Conservation (phyloP, 2,797 vertebrate genomes). For the Tenualosa ilisha region DNA sequence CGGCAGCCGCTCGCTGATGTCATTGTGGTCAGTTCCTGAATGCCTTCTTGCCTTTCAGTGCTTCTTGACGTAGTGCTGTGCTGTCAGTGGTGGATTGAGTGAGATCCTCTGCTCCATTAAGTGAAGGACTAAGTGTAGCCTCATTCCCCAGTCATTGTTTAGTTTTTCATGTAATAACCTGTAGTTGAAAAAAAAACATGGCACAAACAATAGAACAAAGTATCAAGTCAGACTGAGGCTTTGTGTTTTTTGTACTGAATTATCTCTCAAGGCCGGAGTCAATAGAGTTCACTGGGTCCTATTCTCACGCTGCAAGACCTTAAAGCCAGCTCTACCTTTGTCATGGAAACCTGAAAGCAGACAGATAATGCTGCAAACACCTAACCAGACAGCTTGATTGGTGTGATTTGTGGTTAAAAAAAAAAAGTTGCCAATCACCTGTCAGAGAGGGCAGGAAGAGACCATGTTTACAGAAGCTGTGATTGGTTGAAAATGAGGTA, state of each 20-base stretch:
- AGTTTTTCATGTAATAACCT: not conserved
- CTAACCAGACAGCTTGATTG: not conserved
- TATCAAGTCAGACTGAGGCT: not conserved
- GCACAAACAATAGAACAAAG: not conserved
- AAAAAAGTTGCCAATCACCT: not conserved
- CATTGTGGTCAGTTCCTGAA: not conserved
- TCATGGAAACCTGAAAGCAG: not conserved
- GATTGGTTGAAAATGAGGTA: not conserved
- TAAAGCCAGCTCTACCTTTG: not conserved
- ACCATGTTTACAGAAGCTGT: not conserved
- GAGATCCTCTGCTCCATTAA: not conserved
- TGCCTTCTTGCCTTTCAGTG: constrained; percentile 4
- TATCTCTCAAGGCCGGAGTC: not conserved
- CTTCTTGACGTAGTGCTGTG: not conserved
- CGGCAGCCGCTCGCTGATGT: not conserved
- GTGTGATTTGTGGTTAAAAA: not conserved
- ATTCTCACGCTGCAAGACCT: not conserved
- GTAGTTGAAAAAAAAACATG: not conserved
- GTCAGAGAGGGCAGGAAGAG: not conserved
- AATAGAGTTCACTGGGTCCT: not conserved
- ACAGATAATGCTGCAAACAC: not conserved
- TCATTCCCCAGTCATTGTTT: not conserved
- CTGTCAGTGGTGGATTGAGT: not conserved
- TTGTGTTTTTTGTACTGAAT: not conserved
- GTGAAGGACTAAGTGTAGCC: not conserved